Conservation (phyloP, 2,113 vertebrate genomes). For the human region GRCh38 chr3:95874001-95874500, state of each 20-base stretch:
- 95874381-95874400: background rate
- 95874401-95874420: background rate
- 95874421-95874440: too few species aligned
- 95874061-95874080: too few species aligned
- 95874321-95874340: background rate
- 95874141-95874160: background rate
- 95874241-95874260: background rate
- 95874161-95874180: background rate
- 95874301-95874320: background rate
- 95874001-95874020: too few species aligned
- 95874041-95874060: rapidly evolving
- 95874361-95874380: background rate
- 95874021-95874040: too few species aligned
- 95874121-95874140: background rate
- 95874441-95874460: too few species aligned
- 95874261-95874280: background rate
- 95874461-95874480: too few species aligned
- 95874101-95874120: too few species aligned
- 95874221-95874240: background rate
- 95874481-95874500: too few species aligned
- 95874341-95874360: background rate
- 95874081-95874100: too few species aligned
- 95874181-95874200: background rate
- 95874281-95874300: background rate
- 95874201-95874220: background rate